These are phyloP conservation scores for Acanthaster planci DNA, from an alignment of 35 echinoderm and acorn worm species.

Conservation along the genomic window DNA sequence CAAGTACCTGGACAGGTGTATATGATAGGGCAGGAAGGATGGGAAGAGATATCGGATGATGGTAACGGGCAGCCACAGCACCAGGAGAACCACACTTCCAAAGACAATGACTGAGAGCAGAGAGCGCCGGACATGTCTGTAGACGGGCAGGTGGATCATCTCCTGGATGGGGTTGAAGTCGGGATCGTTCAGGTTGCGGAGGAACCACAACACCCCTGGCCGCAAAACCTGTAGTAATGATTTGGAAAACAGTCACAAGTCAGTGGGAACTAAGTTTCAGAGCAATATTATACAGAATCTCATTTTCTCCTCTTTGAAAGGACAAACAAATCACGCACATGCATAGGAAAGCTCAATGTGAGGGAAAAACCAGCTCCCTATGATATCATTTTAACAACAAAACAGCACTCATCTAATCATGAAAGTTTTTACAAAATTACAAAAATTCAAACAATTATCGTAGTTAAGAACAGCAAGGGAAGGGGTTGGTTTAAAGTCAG, in stretches of 20 bases:
- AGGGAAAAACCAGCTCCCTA: no score
- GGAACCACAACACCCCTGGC: constrained; percentile 97
- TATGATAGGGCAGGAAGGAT: constrained; percentile 82
- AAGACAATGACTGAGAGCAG: constrained; percentile 93
- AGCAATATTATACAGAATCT: no score
- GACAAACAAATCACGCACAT: no score
- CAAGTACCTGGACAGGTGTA: constrained; percentile 80
- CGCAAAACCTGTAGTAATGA: constrained; percentile 64
- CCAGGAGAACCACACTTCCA: constrained; percentile 83
- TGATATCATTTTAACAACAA: no score
- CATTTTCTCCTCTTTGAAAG: no score
- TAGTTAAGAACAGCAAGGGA: no score
- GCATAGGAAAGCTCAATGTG: no score
- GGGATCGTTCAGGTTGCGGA: constrained; percentile 94
- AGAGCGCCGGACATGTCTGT: constrained; percentile 82
- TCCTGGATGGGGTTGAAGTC: constrained; percentile 99
- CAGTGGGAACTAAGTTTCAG: no score
- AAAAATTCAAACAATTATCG: no score
- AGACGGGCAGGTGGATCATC: constrained; percentile 95
- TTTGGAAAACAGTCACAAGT: not conserved
- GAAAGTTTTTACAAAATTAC: no score
- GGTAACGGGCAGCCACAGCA: constrained; percentile 67
- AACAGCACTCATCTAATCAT: no score
- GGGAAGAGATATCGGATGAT: constrained; percentile 82
- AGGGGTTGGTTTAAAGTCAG: no score